Evolutionary conservation across 2,888 invertebrate species (phyloP), one percentile per base, ranked within the genome.

Genomic region (Lasioglossum leucozonium): DNA sequence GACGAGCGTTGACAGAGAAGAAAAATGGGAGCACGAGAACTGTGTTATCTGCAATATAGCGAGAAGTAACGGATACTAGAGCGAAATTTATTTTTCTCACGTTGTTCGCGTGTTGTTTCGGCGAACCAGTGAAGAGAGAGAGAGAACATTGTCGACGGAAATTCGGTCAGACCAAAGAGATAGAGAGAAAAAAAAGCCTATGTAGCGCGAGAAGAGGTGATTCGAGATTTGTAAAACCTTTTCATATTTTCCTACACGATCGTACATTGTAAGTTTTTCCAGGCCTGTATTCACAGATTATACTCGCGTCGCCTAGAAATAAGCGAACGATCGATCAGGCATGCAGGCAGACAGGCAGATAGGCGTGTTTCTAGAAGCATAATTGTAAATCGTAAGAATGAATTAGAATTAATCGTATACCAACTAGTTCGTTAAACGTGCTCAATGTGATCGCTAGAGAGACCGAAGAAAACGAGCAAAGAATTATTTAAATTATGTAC

Each of bases 161-260:
- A 85, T 86, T 88, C 81, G 84, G 85, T 85, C 77, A 91, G 90
- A 91, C 91, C 91, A 91, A 91, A 91, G 91, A 91, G 87, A 51
- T 10, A 51, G n/a, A n/a, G n/a, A 1, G 51, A 10, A 3, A 10
- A 4, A 30, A 69, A 87, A 75, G 81, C 79, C 81, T 89, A 88
- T 71, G 76, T 89, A 89, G 72, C 8, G 37, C 37, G 37, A 74
- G 73, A 73, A 77, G 84, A 82, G 78, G 82, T 71, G 76, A 86
- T 87, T 88, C 78, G 79, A 89, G 74, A 89, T 67, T 22, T 86
- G 82, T 85, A 81, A 65, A 85, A 83, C 67, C 78, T 75, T 88
- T 90, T 83, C 82, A 91, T 91, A 91, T 91, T 91, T 91, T 91
- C 88, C 77, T 91, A 91, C 85, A 62, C 77, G 82, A 91, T 81